phyloP scores from a whole-genome alignment of 2,888 invertebrate species.

The Pollenia labialis region DNA sequence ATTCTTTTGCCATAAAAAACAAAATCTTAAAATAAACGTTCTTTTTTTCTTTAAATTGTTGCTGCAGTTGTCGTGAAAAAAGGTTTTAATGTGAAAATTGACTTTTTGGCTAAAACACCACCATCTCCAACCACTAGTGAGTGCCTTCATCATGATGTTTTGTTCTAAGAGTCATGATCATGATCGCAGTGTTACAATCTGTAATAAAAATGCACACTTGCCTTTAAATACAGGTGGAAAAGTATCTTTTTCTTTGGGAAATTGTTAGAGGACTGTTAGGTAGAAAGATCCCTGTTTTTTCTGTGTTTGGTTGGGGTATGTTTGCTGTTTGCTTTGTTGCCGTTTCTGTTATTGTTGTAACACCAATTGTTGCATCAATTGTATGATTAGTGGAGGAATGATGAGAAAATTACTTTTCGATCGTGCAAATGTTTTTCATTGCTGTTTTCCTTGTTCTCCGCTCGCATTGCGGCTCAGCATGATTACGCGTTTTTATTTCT shows the following conservation, averaged over 20 bases:
- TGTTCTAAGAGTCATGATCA: slow-evolving; percentile 21
- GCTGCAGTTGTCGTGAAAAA: slow-evolving; percentile 52
- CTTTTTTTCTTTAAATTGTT: slow-evolving; percentile 31
- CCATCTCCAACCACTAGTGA: slow-evolving; percentile 30
- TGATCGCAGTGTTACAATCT: slow-evolving; percentile 45
- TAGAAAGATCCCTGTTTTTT: slow-evolving; percentile 56
- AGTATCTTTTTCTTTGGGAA: slow-evolving; percentile 5
- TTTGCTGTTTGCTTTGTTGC: neutral
- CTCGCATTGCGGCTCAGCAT: slow-evolving; percentile 50
- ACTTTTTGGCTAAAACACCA: slow-evolving; percentile 73
- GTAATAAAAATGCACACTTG: slow-evolving; percentile 65
- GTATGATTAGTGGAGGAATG: slow-evolving; percentile 55
- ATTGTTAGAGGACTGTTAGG: slow-evolving; percentile 40
- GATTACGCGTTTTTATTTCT: slow-evolving; percentile 66
- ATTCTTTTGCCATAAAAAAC: slow-evolving; percentile 58
- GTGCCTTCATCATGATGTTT: neutral
- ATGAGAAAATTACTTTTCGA: slow-evolving; percentile 62
- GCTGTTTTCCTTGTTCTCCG: neutral
- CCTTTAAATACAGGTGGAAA: slow-evolving; percentile 70
- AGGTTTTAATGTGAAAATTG: slow-evolving; percentile 64
- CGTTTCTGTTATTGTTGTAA: slow-evolving; percentile 38
- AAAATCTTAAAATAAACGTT: slow-evolving; percentile 6
- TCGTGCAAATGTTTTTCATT: slow-evolving; percentile 64
- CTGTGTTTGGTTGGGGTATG: slow-evolving; percentile 33
- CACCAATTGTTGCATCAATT: slow-evolving; percentile 68